These are phyloP conservation scores for Oxyruncus cristatus DNA, from an alignment of 2,113 vertebrate species.

Conservation along the genomic window DNA sequence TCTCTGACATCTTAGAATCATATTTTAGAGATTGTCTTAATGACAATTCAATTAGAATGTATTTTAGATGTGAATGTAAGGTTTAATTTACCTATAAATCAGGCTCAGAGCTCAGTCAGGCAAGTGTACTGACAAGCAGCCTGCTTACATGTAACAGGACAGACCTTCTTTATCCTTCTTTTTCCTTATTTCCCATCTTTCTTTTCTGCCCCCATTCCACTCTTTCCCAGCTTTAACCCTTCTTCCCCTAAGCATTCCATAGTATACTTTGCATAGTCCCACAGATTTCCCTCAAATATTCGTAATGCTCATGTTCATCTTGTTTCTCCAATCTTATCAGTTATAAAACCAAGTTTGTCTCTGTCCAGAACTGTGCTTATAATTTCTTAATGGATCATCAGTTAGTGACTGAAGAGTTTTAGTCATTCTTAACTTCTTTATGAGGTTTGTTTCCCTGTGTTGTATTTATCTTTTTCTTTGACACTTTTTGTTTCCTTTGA, in stretches of 20 bases:
- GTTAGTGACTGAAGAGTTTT: background rate
- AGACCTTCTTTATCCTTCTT: background rate
- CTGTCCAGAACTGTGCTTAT: background rate
- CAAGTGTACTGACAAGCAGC: rapidly evolving
- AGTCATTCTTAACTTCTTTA: background rate
- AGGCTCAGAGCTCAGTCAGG: background rate
- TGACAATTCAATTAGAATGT: background rate
- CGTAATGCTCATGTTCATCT: background rate
- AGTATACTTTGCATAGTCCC: background rate
- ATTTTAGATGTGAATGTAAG: background rate
- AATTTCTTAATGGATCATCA: background rate
- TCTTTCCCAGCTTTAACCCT: background rate
- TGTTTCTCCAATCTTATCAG: background rate
- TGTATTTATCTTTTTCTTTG: background rate
- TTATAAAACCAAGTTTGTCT: background rate
- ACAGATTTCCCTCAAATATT: background rate
- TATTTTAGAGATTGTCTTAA: background rate
- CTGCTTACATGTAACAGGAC: background rate
- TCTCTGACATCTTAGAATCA: background rate
- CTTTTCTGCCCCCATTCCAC: background rate
- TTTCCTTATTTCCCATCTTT: background rate
- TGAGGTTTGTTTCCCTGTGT: background rate
- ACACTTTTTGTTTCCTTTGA: background rate
- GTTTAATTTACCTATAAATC: background rate
- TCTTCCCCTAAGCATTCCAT: background rate